Percentiles rank a stretch among this genome's conserved stretches.
These are phyloP conservation scores for Poliocrania exsul DNA, from an alignment of 2,797 vertebrate species.

Conservation along the genomic window DNA sequence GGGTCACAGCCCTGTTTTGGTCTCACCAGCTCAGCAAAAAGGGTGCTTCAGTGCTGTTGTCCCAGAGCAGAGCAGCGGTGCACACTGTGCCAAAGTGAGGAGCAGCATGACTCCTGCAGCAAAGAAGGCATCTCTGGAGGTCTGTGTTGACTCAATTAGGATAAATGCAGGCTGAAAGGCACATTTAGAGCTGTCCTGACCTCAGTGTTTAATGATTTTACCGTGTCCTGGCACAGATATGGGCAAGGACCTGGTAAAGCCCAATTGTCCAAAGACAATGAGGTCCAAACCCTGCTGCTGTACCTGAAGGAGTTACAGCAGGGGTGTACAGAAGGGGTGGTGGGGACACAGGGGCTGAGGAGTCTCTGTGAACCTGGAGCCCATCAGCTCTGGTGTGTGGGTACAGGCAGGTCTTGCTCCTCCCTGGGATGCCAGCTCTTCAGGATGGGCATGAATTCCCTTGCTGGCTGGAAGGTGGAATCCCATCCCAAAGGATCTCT, in stretches of 20 bases:
- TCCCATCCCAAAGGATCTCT: background rate
- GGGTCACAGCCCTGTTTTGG: background rate
- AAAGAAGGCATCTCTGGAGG: background rate
- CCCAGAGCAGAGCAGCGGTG: background rate
- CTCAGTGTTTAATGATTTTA: background rate
- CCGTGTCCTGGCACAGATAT: background rate
- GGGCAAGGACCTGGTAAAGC: background rate
- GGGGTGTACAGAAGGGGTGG: too few relatives aligned
- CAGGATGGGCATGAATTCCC: background rate
- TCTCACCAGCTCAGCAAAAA: background rate
- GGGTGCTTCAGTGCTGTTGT: background rate
- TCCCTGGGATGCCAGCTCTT: background rate
- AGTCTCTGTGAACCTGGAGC: background rate
- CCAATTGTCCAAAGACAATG: fast-evolving
- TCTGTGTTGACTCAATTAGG: background rate
- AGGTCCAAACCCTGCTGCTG: background rate
- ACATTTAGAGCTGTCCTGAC: background rate
- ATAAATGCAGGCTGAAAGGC: background rate
- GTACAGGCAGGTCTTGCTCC: fast-evolving
- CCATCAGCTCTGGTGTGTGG: background rate
- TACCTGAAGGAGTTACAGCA: background rate
- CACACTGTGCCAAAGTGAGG: fast-evolving
- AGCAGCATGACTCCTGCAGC: background rate
- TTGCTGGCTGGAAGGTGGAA: background rate
- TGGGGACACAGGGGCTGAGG: background rate